Evolutionary conservation across 2,797 vertebrate species (phyloP), one percentile per base, ranked within the genome.

Genomic region (Lagodon rhomboides): DNA sequence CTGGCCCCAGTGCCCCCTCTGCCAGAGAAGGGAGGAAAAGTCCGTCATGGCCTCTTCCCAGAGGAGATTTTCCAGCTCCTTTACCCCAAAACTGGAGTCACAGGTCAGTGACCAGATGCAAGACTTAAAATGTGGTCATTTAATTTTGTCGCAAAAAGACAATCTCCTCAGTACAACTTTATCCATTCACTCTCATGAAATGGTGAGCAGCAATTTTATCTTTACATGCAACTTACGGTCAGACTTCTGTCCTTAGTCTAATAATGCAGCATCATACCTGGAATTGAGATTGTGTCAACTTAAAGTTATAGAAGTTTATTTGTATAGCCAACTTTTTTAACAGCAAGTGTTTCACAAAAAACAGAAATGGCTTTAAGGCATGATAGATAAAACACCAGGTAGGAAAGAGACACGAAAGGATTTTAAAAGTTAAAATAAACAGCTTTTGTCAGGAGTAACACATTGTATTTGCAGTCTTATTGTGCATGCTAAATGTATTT

Each of bases 11-110:
- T 99, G 12, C 96, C 98, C 0, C 94, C 97, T 65, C 93, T 99
- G 77, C 98, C 98, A 58, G 98, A 99, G 90, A 94, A 95, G 49
- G 96, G 96, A 80, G 98, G 98, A 20, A 97, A 99, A 93, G 96
- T 98, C 12, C 97, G 98, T 17, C 85, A 96, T 93, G 98, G 98
- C 20, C 79, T 99, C 74, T 77, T 99, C 84, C 98, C 98, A 4
- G 98, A 99, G 82, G 98, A 99, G 85, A 80, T 98, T 25, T 99
- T 99, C 90, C 96, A 98, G 90, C 95, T 98, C 59, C 93, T 99
- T 17, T 99, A 99, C 84, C 98, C 98, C 38, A 99, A 99, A 95
- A 99, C 98, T 43, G 98, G 98, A 79, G 97, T 99, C 47, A 99
- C 98, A 92, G 98, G 98, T 99, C 58, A 89, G 92, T 0, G n/a